Evolutionary conservation across 2,797 vertebrate genomes (phyloP).

Genomic region (Alectoris magna): DNA sequence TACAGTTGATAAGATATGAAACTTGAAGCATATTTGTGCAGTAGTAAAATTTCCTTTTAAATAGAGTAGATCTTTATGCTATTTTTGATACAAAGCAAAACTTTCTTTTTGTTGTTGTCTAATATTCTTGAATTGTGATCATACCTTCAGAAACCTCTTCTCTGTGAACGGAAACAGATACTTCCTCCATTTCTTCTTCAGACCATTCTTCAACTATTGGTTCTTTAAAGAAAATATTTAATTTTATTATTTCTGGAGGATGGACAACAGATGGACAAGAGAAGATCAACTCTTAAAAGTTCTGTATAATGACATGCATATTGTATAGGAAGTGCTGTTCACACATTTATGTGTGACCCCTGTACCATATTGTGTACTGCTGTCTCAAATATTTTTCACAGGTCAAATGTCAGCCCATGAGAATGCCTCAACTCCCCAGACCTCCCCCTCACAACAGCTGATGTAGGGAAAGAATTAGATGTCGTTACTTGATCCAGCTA

Average conservation of each 20-base stretch:
- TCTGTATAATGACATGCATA: not conserved
- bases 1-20: not conserved
- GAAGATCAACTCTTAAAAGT: not conserved
- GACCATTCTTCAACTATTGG: slow-evolving; percentile 75
- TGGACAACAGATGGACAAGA: not conserved
- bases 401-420: not conserved
- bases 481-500: not conserved
- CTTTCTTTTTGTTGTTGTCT: not conserved
- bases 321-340: not conserved
- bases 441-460: not conserved
- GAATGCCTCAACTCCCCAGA: not conserved
- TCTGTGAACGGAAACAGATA: slow-evolving; percentile 50
- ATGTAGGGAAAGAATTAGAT: not conserved
- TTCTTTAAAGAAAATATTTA: slow-evolving; percentile 74
- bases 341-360: not conserved
- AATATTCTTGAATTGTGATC: not conserved
- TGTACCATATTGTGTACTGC: not conserved
- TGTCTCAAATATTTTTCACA: not conserved
- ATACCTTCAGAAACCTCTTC: slow-evolving; percentile 72
- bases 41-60: not conserved
- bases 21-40: not conserved
- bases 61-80: not conserved
- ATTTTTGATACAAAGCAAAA: not conserved
- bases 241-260: slow-evolving; percentile 27
- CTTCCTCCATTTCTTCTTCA: slow-evolving; percentile 76